Conservation (phyloP, 1,140 invertebrate species). For the Gonatopus flavifemur region DNA sequence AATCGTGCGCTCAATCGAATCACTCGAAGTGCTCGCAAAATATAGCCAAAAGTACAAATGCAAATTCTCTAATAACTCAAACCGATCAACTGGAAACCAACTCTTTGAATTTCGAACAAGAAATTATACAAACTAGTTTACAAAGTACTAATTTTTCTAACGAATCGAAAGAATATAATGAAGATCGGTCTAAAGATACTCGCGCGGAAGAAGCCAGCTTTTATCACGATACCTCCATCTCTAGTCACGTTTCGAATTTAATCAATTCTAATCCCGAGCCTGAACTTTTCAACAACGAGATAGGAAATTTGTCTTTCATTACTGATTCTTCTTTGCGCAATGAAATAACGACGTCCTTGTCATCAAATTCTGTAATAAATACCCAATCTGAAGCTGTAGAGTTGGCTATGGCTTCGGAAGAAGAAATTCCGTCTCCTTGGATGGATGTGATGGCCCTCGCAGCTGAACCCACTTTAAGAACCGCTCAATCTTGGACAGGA, state of each 20-base stretch:
- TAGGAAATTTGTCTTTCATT: slow-evolving; percentile 29
- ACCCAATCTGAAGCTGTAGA: slow-evolving; percentile 65
- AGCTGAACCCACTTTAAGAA: slow-evolving; percentile 59
- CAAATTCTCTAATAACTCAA: slow-evolving; percentile 5
- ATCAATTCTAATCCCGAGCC: slow-evolving; percentile 26
- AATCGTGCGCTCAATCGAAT: slow-evolving; percentile 35
- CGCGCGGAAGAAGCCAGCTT: slow-evolving; percentile 13
- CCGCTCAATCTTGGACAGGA: slow-evolving; percentile 53
- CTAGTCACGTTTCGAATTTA: slow-evolving; percentile 33
- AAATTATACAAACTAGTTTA: slow-evolving; percentile 44
- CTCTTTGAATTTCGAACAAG: slow-evolving; percentile 48
- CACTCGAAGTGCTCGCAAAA: slow-evolving; percentile 3
- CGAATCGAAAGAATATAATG: slow-evolving; percentile 20
- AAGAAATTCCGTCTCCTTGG: slow-evolving; percentile 73
- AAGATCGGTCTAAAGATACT: slow-evolving; percentile 4
- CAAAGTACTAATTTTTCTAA: slow-evolving; percentile 29
- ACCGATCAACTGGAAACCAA: too few species aligned
- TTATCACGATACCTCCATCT: slow-evolving; percentile 26
- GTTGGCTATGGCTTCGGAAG: slow-evolving; percentile 71
- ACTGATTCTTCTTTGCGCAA: slow-evolving; percentile 22
- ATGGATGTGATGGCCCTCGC: slow-evolving; percentile 68
- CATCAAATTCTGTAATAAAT: slow-evolving; percentile 13
- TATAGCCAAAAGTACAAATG: too few species aligned
- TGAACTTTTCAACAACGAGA: slow-evolving; percentile 28
- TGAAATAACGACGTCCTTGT: slow-evolving; percentile 16